These are phyloP conservation scores for Chinchilla lanigera DNA, from an alignment of 2,113 vertebrate genomes.

Conservation along the genomic window DNA sequence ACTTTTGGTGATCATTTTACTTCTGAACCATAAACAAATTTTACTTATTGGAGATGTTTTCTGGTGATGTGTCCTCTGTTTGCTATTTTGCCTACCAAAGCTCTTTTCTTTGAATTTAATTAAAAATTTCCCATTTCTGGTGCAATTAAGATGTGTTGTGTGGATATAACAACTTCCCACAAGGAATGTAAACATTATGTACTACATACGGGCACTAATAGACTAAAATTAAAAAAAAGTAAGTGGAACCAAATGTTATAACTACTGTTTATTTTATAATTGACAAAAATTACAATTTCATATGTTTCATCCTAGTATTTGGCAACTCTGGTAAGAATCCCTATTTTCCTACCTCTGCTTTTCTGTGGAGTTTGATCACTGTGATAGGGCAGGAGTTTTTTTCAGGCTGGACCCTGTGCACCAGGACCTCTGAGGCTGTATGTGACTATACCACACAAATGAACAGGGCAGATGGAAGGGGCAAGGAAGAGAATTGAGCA, in stretches of 20 bases:
- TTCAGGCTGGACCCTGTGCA: neutral
- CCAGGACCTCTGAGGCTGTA: neutral
- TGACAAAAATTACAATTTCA: neutral
- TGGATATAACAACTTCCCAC: neutral
- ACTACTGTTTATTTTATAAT: neutral
- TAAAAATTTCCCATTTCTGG: neutral
- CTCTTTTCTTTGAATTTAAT: neutral
- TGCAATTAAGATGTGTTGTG: neutral
- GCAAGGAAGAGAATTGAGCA: fast-evolving
- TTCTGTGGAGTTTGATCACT: neutral
- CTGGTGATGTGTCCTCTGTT: neutral
- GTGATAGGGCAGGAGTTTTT: neutral
- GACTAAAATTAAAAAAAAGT: neutral
- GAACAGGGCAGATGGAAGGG: no score
- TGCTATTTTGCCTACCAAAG: neutral
- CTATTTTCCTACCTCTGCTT: neutral
- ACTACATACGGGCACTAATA: neutral
- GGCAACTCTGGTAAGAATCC: neutral
- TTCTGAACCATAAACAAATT: neutral
- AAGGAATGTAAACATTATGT: neutral
- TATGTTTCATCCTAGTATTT: neutral
- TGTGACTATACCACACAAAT: fast-evolving
- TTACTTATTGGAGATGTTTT: neutral
- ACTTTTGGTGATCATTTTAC: neutral
- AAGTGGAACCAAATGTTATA: neutral